Base-by-base conservation (phyloP, 2,888 invertebrate genomes). In the Spialia ferax region DNA sequence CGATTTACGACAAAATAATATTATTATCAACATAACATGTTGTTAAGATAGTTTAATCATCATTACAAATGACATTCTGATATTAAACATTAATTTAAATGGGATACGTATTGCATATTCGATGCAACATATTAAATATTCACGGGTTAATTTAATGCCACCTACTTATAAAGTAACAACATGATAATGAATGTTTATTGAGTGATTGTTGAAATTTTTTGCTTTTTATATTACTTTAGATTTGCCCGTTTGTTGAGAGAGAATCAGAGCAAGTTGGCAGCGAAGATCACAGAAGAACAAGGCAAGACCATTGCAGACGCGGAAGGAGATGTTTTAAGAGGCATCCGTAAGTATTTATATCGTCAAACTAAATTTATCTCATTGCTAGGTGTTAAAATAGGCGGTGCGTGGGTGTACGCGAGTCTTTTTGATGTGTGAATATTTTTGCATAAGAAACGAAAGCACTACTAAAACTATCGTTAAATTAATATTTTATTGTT, bases 251-350 rank as follows among this genome's bases (percentile, higher is more conserved):
- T 98, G 35, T 96, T 99, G 78, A 96, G 97, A 83, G 95, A 96
- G 60, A 98, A 99, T 84, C 96, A 98, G 95, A 96, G 97, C 90
- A 96, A 97, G 83, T 87, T 99, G 74, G 99, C 99, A 0, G 96
- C 96, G 73, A 98, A 96, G 86, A 97, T 99, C 71, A 99, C 99
- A 1, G 92, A 95, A 76, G 99, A 99, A 85, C 99, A 99, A 91
- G 99, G 99, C 65, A 99, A 99, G 88, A 99, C 99, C 0, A 93
- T 98, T 72, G 96, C 96, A 11, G 99, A 99, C 93, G 99, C 99
- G 0, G 99, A 99, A 86, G 99, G 99, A 45, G 99, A 99, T 91
- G 99, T 99, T 2, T 95, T 98, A 69, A 95, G 99, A 84, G 99
- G 99, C 70, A 95, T 99, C 70, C 99, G 98, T 98, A 94, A 96